Percentiles rank a stretch among this genome's conserved stretches.
phyloP scores from a whole-genome alignment of 2,888 invertebrate genomes.

The Trissolcus brochymenae region DNA sequence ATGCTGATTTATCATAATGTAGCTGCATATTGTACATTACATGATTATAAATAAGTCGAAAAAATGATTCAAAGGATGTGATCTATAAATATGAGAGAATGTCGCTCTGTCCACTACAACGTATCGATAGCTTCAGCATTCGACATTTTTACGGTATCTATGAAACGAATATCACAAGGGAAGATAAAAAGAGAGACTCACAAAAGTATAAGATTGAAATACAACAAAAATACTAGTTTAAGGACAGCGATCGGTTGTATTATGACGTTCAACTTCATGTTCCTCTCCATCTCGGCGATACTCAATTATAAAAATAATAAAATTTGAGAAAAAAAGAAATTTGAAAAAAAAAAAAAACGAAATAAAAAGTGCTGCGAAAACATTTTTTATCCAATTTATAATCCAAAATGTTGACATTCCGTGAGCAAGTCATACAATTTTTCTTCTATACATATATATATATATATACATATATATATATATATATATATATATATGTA shows the following conservation, averaged over 20 bases:
- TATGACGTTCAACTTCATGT: too few relatives aligned
- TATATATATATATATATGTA: too few relatives aligned
- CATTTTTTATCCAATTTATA: too few relatives aligned
- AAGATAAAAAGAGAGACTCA: background rate
- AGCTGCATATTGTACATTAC: slow-evolving; percentile 74
- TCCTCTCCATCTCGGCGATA: too few relatives aligned
- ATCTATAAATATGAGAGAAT: slow-evolving; percentile 68
- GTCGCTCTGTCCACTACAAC: slow-evolving; percentile 68
- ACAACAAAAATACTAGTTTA: background rate
- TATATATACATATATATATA: too few relatives aligned
- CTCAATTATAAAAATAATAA: too few relatives aligned
- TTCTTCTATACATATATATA: too few relatives aligned
- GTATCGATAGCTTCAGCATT: slow-evolving; percentile 57
- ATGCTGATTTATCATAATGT: slow-evolving; percentile 71
- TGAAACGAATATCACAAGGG: background rate
- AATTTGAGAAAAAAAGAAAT: too few relatives aligned
- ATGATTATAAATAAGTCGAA: slow-evolving; percentile 71
- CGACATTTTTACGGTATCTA: slow-evolving; percentile 3
- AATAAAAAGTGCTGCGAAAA: too few relatives aligned
- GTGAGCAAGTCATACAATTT: slow-evolving; percentile 5
- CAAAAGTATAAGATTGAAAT: background rate
- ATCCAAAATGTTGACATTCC: too few relatives aligned
- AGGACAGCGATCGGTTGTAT: background rate
- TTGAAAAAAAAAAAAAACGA: too few relatives aligned
- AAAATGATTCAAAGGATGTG: slow-evolving; percentile 64